Evolutionary conservation across 2,797 vertebrate species (phyloP), one percentile per base, ranked within the genome.

Genomic region (Lophotriccus pileatus): DNA sequence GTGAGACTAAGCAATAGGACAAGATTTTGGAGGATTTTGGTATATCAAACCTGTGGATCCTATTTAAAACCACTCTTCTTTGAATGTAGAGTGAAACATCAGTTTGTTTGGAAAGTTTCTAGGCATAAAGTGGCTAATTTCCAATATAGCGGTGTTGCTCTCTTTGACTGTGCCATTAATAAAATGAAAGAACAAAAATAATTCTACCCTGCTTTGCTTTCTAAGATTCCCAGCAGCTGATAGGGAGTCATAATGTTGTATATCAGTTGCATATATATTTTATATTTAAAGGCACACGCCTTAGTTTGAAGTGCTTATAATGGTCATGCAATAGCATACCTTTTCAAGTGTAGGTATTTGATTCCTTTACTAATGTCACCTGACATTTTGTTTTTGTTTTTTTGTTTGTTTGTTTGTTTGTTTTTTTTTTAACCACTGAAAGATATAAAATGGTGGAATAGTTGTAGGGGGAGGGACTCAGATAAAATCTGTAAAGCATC

Each of bases 351-450:
- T 15, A 34, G 53, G 43, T 68, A 18, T 83, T 77, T 86, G 53
- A 63, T 67, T 93, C 68, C 62, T 92, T 68, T 90, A 30, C 58
- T 89, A 47, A 77, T 90, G 88, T 84, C 90, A 77, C 62, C 36
- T 21, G 76, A 73, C 94, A 94, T 37, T 78, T 91, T 64, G 0
- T 9, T 36, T 41, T 46, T 34, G 36, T 24, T 12, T 4, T 20
- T 85, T 90, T 91, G 0, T 9, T 36, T 90, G 81, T 41, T 46
- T 34, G 0, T 9, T 36, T 90, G 81, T 41, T 46, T 34, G 36
- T 24, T 12, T 4, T 20, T 85, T 90, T 91, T 79, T 86, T 67
- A 27, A 27, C 28, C 32, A 43, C 59, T 84, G 84, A 78, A 80
- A 93, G 27, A 23, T 63, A 74, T 55, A 80, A 84, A 68, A 24